Evolutionary conservation across 2,888 invertebrate genomes (phyloP).

Genomic region (Sinopyrophorus schimmeli): DNA sequence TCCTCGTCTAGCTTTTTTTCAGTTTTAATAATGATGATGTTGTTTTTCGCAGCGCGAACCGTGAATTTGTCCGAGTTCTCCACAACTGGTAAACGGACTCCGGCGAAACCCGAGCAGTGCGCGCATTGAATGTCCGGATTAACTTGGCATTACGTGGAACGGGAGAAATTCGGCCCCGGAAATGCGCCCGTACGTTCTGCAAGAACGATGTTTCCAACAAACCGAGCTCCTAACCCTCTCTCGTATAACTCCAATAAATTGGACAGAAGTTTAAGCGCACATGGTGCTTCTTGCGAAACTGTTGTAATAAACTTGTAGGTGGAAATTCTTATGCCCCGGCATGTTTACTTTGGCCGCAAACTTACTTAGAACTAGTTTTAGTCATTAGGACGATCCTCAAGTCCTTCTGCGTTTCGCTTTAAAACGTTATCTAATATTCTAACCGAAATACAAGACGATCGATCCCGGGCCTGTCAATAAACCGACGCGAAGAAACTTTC

Average conservation of each 20-base stretch:
- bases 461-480: too few species aligned
- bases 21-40: slow-evolving; percentile 23
- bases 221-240: slow-evolving; percentile 22
- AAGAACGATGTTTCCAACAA: slow-evolving; percentile 16
- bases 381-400: too few species aligned
- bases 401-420: too few species aligned
- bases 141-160: slow-evolving; percentile 25
- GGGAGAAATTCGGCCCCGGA: slow-evolving; percentile 22
- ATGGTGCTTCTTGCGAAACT: slow-evolving; percentile 15
- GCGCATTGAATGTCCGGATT: slow-evolving; percentile 28
- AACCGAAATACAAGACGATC: too few species aligned
- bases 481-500: too few species aligned
- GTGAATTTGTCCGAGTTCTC: slow-evolving; percentile 29
- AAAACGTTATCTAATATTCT: too few species aligned
- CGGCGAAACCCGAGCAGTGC: slow-evolving; percentile 27
- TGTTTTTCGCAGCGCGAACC: slow-evolving; percentile 20
- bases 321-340: too few species aligned
- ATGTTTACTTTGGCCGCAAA: too few species aligned
- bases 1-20: slow-evolving; percentile 12
- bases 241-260: slow-evolving; percentile 20
- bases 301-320: too few species aligned
- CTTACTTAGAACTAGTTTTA: too few species aligned
- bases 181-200: slow-evolving; percentile 24
- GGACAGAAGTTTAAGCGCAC: slow-evolving; percentile 19
- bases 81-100: slow-evolving; percentile 25